Evolutionary conservation across 2,113 vertebrate genomes (phyloP).

Genomic region (Etheostoma cragini): DNA sequence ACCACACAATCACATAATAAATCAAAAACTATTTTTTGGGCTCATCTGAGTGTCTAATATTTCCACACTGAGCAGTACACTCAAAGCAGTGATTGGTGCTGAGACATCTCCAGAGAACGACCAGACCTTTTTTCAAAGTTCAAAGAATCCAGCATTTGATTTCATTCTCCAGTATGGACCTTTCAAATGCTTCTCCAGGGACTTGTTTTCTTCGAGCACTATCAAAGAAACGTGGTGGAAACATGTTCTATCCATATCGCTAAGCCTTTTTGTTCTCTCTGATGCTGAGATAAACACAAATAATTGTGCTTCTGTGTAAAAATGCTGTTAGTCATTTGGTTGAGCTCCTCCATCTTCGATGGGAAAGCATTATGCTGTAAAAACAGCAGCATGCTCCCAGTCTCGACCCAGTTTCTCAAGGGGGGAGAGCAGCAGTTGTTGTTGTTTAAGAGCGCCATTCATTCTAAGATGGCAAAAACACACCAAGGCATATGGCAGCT

Average conservation of each 20-base stretch:
- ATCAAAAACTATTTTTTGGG: background rate
- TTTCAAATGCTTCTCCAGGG: slow-evolving; percentile 49
- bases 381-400: slow-evolving; percentile 66
- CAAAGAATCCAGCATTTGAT: slow-evolving; percentile 59
- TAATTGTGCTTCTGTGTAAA: slow-evolving; percentile 50
- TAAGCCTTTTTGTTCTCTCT: slow-evolving; percentile 40
- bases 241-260: slow-evolving; percentile 31
- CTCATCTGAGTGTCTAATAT: slow-evolving; percentile 20
- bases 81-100: slow-evolving; percentile 35
- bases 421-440: slow-evolving; percentile 68
- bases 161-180: slow-evolving; percentile 49
- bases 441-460: slow-evolving; percentile 76
- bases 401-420: slow-evolving; percentile 55
- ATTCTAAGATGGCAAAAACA: slow-evolving; percentile 64
- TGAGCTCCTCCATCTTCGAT: slow-evolving; percentile 58
- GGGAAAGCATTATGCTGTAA: slow-evolving; percentile 66
- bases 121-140: slow-evolving; percentile 46
- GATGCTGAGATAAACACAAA: slow-evolving; percentile 42
- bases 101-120: slow-evolving; percentile 36
- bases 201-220: slow-evolving; percentile 59
- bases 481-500: slow-evolving; percentile 77
- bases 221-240: slow-evolving; percentile 50
- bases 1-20: slow-evolving; percentile 14
- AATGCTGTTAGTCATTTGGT: slow-evolving; percentile 68
- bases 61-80: slow-evolving; percentile 6